A percentile compares a stretch with the other conserved stretches of the same genome.
Conservation (phyloP, 2,797 vertebrate genomes). For the Uromys caudimaculatus region DNA sequence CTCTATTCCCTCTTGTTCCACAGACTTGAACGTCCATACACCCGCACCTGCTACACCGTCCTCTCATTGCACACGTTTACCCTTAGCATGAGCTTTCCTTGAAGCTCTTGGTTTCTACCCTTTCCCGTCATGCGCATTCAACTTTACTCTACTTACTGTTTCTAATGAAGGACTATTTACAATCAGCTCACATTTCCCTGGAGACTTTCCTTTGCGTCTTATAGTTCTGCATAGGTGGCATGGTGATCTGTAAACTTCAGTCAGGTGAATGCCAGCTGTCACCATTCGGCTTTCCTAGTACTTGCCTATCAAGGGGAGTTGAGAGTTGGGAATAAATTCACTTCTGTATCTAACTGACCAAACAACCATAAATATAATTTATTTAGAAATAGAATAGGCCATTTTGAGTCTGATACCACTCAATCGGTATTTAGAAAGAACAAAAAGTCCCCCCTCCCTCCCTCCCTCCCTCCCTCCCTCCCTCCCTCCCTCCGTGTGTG, state of each 20-base stretch:
- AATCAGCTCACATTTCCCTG: neutral
- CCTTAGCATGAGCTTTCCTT: neutral
- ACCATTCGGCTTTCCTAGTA: neutral
- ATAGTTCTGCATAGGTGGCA: neutral
- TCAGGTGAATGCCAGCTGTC: neutral
- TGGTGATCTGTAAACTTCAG: no score
- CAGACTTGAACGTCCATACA: neutral
- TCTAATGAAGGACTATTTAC: neutral
- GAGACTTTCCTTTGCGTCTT: neutral
- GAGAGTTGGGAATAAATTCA: neutral
- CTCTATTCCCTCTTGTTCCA: neutral
- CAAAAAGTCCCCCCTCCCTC: neutral
- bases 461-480: no score
- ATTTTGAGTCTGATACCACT: neutral
- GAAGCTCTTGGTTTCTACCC: neutral
- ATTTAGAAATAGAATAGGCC: neutral
- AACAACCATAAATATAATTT: neutral
- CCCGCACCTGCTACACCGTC: rapidly evolving
- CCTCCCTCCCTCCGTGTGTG: neutral
- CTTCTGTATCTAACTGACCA: neutral
- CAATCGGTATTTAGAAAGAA: neutral
- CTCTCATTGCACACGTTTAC: neutral
- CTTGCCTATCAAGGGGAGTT: neutral
- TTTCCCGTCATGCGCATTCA: neutral
- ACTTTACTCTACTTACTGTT: neutral